Base-by-base conservation (phyloP, 1,140 invertebrate species). In the Dendrolimus punctatus region DNA sequence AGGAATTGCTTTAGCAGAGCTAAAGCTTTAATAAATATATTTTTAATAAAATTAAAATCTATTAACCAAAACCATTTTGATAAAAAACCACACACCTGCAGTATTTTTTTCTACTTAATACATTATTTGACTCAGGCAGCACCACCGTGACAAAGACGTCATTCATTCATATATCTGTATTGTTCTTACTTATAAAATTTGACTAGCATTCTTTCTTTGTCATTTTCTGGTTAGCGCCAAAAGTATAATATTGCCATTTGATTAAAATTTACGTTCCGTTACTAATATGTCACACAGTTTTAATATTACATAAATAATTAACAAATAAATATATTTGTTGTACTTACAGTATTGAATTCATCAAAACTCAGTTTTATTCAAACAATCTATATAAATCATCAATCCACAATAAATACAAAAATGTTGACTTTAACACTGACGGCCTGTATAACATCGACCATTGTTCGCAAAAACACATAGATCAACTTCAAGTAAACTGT, bases 21-120 rank as follows among this genome's bases (percentile, higher is more conserved):
- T 23, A 49, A 71, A 68, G 64, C 52, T 55, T 56, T 71, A 73
- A 66, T 62, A 62, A 68, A 53, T 67, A 63, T 60, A 45, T 62
- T 58, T 58, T 75, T 62, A 68, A 65, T 64, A 65, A 80, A 78
- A 79, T 78, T 77, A 82, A 73, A 73, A 80, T 73, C 69, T 71
- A 75, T 76, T 75, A 67, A 76, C 69, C 72, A 76, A 79, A 77
- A 72, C 77, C 77, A 84, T 82, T 80, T 74, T 75, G 76, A 64
- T 68, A 70, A 70, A 66, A 62, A 62, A 64, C 59, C 62, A 58
- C 62, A 69, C 67, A 70, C 67, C 67, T 69, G 60, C 59, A 54
- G 59, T 62, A 58, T 68, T 63, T 68, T n/a, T 64, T 66, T 64
- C 58, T 64, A 54, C 57, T 37, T 39, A 40, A 42, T 23, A 23